Evolutionary conservation across 1,140 invertebrate genomes (phyloP).

Genomic region (Caerostris extrusa): DNA sequence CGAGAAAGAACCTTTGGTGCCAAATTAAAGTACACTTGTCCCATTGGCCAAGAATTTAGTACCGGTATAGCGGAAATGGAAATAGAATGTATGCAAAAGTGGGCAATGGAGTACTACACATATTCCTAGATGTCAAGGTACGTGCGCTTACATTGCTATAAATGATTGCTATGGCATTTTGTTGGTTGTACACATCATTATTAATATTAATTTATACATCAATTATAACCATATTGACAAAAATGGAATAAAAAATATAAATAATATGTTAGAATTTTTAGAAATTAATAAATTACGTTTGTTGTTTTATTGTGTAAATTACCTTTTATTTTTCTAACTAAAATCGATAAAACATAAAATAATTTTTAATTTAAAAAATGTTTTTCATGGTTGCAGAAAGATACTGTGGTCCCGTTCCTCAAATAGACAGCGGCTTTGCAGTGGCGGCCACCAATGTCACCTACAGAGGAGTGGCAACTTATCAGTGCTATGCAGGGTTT

Average conservation of each 20-base stretch:
- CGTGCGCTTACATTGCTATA: conserved; percentile 10
- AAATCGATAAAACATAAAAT: too few species aligned
- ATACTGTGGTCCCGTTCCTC: conserved; percentile 97
- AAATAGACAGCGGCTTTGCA: conserved; percentile 98
- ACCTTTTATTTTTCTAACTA: neutral
- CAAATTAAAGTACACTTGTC: conserved; percentile 93
- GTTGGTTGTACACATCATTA: too few species aligned
- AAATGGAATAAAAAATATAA: too few species aligned
- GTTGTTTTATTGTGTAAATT: too few species aligned
- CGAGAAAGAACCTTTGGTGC: conserved; percentile 96
- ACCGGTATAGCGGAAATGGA: conserved; percentile 92
- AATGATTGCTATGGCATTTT: too few species aligned
- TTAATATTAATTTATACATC: too few species aligned
- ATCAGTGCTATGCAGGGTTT: conserved; percentile 98
- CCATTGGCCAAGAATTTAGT: conserved; percentile 95
- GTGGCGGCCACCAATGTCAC: conserved; percentile 97
- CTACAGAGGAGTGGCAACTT: conserved; percentile 94
- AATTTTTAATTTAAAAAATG: neutral
- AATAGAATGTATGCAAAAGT: conserved; percentile 92
- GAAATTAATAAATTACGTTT: too few species aligned
- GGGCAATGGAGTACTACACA: conserved; percentile 96
- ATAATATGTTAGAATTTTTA: too few species aligned
- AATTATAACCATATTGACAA: too few species aligned
- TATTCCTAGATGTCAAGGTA: conserved; percentile 96
- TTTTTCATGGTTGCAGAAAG: conserved; percentile 86